Evolutionary conservation across 1,140 invertebrate species (phyloP).

Genomic region (Diorhabda carinulata): DNA sequence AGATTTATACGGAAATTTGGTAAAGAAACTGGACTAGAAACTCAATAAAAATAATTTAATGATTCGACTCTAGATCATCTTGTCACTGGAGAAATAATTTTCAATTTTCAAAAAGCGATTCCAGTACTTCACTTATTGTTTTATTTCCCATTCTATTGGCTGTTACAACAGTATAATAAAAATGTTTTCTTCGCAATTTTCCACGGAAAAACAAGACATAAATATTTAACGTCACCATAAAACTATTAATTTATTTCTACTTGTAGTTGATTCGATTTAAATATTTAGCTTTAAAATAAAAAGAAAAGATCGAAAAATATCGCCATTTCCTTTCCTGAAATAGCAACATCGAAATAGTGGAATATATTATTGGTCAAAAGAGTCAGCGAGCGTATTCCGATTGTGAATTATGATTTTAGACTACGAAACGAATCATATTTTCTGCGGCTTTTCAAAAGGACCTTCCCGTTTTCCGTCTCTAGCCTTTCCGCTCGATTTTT

Average conservation of each 20-base stretch:
- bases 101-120: slow-evolving; percentile 22
- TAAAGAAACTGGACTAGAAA: not conserved
- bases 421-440: slow-evolving; percentile 46
- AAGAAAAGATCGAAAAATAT: too few species aligned
- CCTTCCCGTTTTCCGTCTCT: slow-evolving; percentile 23
- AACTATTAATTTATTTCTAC: too few species aligned
- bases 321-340: not conserved
- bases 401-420: slow-evolving; percentile 45
- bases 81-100: slow-evolving; percentile 21
- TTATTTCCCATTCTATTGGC: slow-evolving; percentile 14
- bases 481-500: slow-evolving; percentile 12
- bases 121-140: slow-evolving; percentile 10
- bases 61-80: not conserved
- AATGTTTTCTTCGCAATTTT: not conserved
- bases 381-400: slow-evolving; percentile 42
- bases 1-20: too few species aligned
- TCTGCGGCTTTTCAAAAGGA: slow-evolving; percentile 43
- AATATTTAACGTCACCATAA: not conserved
- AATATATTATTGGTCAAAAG: slow-evolving; percentile 47
- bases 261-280: too few species aligned
- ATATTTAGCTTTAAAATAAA: too few species aligned
- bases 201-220: not conserved
- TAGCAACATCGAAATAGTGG: slow-evolving; percentile 26
- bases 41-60: not conserved
- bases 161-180: slow-evolving; percentile 11